Conservation (phyloP, 2,888 invertebrate species). For the Diachrysia chrysitis region DNA sequence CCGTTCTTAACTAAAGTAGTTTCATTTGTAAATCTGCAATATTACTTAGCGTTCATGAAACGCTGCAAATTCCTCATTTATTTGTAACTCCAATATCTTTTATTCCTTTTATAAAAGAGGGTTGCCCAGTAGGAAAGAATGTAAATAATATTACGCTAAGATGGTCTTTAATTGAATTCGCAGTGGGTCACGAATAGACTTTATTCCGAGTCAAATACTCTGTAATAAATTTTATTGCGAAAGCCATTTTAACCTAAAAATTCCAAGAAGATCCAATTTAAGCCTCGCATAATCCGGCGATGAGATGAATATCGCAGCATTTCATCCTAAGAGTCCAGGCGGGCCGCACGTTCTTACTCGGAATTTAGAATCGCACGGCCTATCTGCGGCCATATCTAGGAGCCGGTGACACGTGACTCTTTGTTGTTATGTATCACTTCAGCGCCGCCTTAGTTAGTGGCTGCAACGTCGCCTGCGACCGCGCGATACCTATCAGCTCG, state of each 20-base stretch:
- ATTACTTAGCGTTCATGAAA: conserved; percentile 49
- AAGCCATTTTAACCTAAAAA: conserved; percentile 82
- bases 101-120: conserved; percentile 62
- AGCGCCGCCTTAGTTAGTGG: conserved; percentile 54
- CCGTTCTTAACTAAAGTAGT: conserved; percentile 15
- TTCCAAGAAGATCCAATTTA: conserved; percentile 85
- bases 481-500: conserved; percentile 71
- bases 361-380: conserved; percentile 32
- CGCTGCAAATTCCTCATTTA: conserved; percentile 53
- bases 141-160: conserved; percentile 77
- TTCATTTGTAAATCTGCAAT: conserved; percentile 39
- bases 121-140: conserved; percentile 64
- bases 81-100: conserved; percentile 62
- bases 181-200: conserved; percentile 78
- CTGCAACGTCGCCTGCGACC: conserved; percentile 48
- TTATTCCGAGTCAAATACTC: conserved; percentile 80
- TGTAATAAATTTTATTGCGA: conserved; percentile 84
- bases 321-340: conserved; percentile 60
- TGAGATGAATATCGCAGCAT: conserved; percentile 78
- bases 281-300: conserved; percentile 80
- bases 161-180: conserved; percentile 80
- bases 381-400: conserved; percentile 55
- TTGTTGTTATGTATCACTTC: conserved; percentile 55
- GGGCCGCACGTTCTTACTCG: conserved; percentile 51
- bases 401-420: conserved; percentile 51